Evolutionary conservation across 2,888 invertebrate species (phyloP).

Genomic region (Chrysolina oricalcia): DNA sequence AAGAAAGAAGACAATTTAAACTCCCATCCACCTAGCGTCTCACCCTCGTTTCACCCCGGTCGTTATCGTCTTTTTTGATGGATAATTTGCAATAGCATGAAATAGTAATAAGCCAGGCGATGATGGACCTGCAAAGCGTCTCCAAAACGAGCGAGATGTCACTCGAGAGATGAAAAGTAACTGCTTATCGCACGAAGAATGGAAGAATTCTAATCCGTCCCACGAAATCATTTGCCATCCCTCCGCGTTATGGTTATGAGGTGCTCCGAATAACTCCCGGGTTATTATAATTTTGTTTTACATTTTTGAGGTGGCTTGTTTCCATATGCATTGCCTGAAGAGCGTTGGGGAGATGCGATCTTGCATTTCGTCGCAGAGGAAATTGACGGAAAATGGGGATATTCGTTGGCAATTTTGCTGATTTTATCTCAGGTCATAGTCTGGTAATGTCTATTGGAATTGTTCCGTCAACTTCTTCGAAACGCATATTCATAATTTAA

Average conservation of each 20-base stretch:
- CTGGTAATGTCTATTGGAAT: neutral
- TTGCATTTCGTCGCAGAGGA: slow-evolving; percentile 1
- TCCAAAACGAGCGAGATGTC: slow-evolving; percentile 56
- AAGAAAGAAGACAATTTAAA: slow-evolving; percentile 11
- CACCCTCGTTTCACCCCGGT: slow-evolving; percentile 2
- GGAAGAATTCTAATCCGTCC: slow-evolving; percentile 55
- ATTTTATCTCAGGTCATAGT: neutral
- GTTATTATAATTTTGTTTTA: slow-evolving; percentile 63
- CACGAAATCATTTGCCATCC: slow-evolving; percentile 57
- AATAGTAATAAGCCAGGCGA: slow-evolving; percentile 66
- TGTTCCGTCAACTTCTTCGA: too few relatives aligned
- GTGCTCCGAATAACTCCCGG: slow-evolving; percentile 56
- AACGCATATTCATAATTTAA: too few relatives aligned
- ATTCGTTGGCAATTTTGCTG: slow-evolving; percentile 1
- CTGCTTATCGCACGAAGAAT: slow-evolving; percentile 60
- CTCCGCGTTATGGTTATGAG: slow-evolving; percentile 57
- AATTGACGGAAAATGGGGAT: slow-evolving; percentile 27
- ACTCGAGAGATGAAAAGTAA: slow-evolving; percentile 59
- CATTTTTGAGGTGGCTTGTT: slow-evolving; percentile 53
- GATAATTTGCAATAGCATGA: slow-evolving; percentile 69
- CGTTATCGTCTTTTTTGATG: slow-evolving; percentile 57
- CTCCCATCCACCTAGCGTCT: slow-evolving; percentile 5
- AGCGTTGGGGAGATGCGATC: neutral
- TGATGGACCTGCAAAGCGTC: slow-evolving; percentile 59
- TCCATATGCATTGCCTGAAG: slow-evolving; percentile 56